A percentile compares a stretch with the other conserved stretches of the same genome.
These are phyloP conservation scores for Microhierax caerulescens DNA, from an alignment of 2,797 vertebrate species.

Conservation along the genomic window DNA sequence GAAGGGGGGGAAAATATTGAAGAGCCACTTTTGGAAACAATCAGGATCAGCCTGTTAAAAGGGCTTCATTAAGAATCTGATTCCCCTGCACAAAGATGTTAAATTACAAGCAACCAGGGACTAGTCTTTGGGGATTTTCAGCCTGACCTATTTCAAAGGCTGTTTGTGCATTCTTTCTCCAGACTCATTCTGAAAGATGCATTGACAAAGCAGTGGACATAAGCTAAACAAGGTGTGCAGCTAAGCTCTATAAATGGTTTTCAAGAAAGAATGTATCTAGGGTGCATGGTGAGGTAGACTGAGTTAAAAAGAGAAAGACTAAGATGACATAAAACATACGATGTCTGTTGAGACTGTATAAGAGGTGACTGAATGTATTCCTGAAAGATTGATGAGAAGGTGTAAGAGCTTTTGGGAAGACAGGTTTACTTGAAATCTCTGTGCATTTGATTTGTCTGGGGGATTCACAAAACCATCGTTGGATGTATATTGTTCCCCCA, in stretches of 20 bases:
- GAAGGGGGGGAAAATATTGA: neutral
- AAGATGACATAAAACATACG: neutral
- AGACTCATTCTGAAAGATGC: constrained; percentile 1
- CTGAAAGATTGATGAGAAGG: neutral
- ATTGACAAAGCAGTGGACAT: constrained; percentile 1
- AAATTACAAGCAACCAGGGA: neutral
- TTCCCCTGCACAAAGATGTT: neutral
- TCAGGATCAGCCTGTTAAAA: neutral
- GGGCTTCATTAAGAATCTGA: neutral
- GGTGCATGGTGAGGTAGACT: neutral
- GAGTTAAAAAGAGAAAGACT: neutral
- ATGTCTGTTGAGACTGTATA: neutral
- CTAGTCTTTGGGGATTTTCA: constrained; percentile 21
- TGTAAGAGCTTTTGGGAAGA: neutral
- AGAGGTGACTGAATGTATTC: neutral
- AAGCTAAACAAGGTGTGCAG: constrained; percentile 20
- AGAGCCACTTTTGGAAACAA: neutral
- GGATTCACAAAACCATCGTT: neutral
- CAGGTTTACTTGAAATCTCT: neutral
- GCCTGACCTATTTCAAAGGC: constrained; percentile 20
- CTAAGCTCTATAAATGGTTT: neutral
- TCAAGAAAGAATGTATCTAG: neutral
- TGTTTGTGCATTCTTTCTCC: constrained; percentile 20
- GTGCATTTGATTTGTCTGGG: neutral
- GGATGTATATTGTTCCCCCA: neutral